Evolutionary conservation across 2,888 invertebrate genomes (phyloP), one percentile per base, ranked within the genome.

Genomic region (Metacarcinus magister): DNA sequence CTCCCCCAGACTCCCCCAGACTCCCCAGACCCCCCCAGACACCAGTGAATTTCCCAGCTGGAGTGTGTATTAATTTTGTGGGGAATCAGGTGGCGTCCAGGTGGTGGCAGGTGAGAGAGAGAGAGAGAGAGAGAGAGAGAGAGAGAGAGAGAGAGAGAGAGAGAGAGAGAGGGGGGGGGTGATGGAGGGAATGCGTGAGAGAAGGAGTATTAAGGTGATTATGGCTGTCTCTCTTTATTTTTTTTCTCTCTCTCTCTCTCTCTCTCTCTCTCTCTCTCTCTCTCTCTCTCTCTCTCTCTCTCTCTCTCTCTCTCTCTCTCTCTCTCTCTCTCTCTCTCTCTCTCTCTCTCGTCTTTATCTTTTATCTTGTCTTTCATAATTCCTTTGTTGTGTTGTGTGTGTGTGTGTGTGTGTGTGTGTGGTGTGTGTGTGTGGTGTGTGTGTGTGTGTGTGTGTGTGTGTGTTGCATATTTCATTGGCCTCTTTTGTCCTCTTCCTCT

Each of bases 251-350:
- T 19, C 60, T 60, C 19, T 19, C 60, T 60, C 60, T 60, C 60
- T 60, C 60, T 46, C 60, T 60, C 60, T 19, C 60, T 60, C 60
- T 60, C 60, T 60, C 60, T 46, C 60, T 60, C 60, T 60, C 60
- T 60, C 60, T 19, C 46, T 19, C 60, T 60, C 60, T 60, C 60
- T 48, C 60, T 60, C 19, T 60, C 19, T 19, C 2, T 60, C 10
- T 10, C 19, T 19, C 60, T 60, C 60, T 60, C 60, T 60, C 60
- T 19, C 60, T 19, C 19, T 19, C 19, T 19, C 60, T 60, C 60
- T 67, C 67, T 67, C 67, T n/a, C 67, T 67, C 67, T n/a, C 67
- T 67, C 67, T n/a, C 67, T n/a, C n/a, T 67, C 67, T 67, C 67
- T 67, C 67, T 67, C 67, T 67, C 67, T 67, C 67, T 67, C 67